phyloP scores from a whole-genome alignment of 2,888 invertebrate species.

The Euphydryas editha region DNA sequence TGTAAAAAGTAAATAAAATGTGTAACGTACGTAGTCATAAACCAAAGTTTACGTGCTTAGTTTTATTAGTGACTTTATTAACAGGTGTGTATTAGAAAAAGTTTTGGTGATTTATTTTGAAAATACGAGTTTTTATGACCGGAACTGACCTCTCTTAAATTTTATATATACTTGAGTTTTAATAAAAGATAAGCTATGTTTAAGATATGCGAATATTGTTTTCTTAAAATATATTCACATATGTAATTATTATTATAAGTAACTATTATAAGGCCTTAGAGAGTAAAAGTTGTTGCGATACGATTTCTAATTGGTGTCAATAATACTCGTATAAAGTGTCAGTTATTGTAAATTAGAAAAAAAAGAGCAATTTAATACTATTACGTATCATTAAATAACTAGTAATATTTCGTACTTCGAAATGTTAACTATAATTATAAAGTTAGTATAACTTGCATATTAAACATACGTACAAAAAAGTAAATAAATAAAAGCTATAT shows the following conservation, averaged over 20 bases:
- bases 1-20: constrained; percentile 51
- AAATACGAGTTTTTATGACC: background rate
- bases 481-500: no score
- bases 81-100: constrained; percentile 52
- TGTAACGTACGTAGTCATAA: constrained; percentile 60
- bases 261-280: background rate
- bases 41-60: constrained; percentile 69
- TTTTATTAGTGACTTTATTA: constrained; percentile 56
- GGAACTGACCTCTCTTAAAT: constrained; percentile 7
- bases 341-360: background rate
- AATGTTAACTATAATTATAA: no score
- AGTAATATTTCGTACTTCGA: no score
- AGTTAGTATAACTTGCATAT: no score
- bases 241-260: background rate
- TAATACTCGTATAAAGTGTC: background rate
- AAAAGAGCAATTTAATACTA: background rate
- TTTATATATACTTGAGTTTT: background rate
- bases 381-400: background rate
- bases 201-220: background rate
- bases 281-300: background rate
- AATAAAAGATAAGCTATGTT: background rate
- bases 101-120: background rate
- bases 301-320: background rate
- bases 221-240: background rate
- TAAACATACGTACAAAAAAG: no score